Percentiles rank a stretch among this genome's conserved stretches.
phyloP scores from a whole-genome alignment of 2,888 invertebrate species.

The Poecilobothrus nobilitatus region DNA sequence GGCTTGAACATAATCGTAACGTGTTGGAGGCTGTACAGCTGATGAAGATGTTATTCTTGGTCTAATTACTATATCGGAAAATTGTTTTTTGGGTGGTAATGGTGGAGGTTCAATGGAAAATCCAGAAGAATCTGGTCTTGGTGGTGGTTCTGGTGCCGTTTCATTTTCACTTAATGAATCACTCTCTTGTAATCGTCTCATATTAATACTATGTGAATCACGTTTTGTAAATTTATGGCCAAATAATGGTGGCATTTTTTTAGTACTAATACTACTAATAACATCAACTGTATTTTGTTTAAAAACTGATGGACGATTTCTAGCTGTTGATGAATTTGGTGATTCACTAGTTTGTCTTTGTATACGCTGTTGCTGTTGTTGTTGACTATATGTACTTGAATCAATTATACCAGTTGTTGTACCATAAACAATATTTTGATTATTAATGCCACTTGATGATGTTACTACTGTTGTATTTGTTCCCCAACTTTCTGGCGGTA shows the following conservation, averaged over 20 bases:
- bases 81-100: slow-evolving; percentile 61
- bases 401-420: background rate
- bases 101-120: slow-evolving; percentile 58
- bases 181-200: slow-evolving; percentile 43
- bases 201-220: slow-evolving; percentile 43
- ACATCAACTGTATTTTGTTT: slow-evolving; percentile 46
- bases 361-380: slow-evolving; percentile 25
- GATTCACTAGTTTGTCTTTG: slow-evolving; percentile 28
- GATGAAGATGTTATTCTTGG: slow-evolving; percentile 31
- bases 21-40: slow-evolving; percentile 22
- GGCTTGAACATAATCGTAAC: slow-evolving; percentile 37
- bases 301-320: slow-evolving; percentile 30
- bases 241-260: slow-evolving; percentile 45
- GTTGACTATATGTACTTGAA: background rate
- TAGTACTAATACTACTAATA: slow-evolving; percentile 43
- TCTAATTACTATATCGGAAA: slow-evolving; percentile 49
- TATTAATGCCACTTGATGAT: background rate
- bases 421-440: background rate
- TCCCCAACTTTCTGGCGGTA: slow-evolving; percentile 54
- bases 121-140: slow-evolving; percentile 37
- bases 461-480: slow-evolving; percentile 29
- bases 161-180: slow-evolving; percentile 45
- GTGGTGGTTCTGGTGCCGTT: slow-evolving; percentile 43
- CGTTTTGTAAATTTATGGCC: slow-evolving; percentile 43
- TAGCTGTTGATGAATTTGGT: slow-evolving; percentile 27